A percentile compares a stretch with the other conserved stretches of the same genome.
These are phyloP conservation scores for Marisa cornuarietis DNA, from an alignment of 1,140 invertebrate species.

Conservation along the genomic window DNA sequence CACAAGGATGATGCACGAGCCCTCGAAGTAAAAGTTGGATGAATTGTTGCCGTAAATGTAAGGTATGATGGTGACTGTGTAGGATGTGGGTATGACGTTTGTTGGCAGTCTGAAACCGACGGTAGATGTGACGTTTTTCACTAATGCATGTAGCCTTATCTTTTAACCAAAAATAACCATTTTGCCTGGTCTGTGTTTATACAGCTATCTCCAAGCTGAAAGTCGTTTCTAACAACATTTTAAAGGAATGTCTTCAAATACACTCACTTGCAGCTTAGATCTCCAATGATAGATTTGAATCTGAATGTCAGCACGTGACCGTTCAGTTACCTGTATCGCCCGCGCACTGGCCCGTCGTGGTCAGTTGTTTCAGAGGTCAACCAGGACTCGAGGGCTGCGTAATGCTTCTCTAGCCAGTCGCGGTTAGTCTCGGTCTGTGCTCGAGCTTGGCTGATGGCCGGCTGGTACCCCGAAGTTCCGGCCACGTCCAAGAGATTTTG, in stretches of 20 bases:
- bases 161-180: too few species aligned
- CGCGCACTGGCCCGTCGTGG: too few species aligned
- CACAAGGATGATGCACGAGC: conserved; percentile 77
- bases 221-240: too few species aligned
- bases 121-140: too few species aligned
- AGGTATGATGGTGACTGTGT: conserved; percentile 51
- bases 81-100: conserved; percentile 47
- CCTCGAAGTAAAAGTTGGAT: conserved; percentile 71
- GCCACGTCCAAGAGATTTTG: conserved; percentile 64
- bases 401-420: conserved; percentile 82
- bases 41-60: conserved; percentile 49
- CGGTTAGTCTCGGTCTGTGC: conserved; percentile 83
- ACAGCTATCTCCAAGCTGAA: too few species aligned
- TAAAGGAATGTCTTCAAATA: too few species aligned
- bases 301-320: too few species aligned
- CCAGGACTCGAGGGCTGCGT: conserved; percentile 78
- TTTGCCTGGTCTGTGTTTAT: too few species aligned
- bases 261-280: too few species aligned
- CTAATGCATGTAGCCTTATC: too few species aligned
- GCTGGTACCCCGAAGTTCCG: conserved; percentile 75
- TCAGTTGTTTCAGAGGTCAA: conserved; percentile 57
- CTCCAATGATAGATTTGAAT: too few species aligned
- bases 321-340: too few species aligned
- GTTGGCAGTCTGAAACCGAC: conserved; percentile 38
- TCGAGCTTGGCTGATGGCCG: conserved; percentile 69